These are phyloP conservation scores for Macropus fuliginosus DNA, from an alignment of 2,797 vertebrate species.

Conservation along the genomic window DNA sequence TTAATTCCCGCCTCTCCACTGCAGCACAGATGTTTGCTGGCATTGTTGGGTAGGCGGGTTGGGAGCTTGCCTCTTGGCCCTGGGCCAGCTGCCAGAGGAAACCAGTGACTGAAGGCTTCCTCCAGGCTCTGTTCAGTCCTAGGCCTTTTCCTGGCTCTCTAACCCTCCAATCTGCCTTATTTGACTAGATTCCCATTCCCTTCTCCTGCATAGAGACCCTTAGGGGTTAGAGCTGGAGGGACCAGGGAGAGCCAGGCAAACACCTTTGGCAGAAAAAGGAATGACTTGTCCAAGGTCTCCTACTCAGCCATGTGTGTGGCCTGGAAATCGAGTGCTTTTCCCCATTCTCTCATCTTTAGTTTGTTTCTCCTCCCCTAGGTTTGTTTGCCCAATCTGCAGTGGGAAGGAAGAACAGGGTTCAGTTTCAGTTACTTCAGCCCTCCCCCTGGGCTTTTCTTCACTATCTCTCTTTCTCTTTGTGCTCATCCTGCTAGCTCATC, in stretches of 20 bases:
- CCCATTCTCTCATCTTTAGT: background rate
- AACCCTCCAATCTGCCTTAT: constrained; percentile 88
- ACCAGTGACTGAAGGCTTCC: constrained; percentile 95
- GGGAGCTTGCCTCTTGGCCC: constrained; percentile 83
- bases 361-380: background rate
- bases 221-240: background rate
- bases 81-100: constrained; percentile 88
- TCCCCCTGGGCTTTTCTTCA: background rate
- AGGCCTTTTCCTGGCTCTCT: constrained; percentile 91
- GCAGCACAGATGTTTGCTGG: constrained; percentile 54
- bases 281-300: background rate
- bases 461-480: background rate
- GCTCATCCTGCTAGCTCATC: background rate
- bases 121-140: constrained; percentile 91
- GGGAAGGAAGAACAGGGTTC: background rate
- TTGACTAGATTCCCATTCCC: constrained; percentile 85
- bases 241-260: background rate
- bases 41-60: constrained; percentile 46
- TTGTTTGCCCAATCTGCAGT: background rate
- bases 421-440: background rate
- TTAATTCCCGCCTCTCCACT: constrained; percentile 47
- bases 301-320: background rate
- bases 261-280: background rate
- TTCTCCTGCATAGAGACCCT: constrained; percentile 18
- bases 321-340: background rate